Conservation (phyloP, 2,888 invertebrate species). For the Spodoptera exigua region DNA sequence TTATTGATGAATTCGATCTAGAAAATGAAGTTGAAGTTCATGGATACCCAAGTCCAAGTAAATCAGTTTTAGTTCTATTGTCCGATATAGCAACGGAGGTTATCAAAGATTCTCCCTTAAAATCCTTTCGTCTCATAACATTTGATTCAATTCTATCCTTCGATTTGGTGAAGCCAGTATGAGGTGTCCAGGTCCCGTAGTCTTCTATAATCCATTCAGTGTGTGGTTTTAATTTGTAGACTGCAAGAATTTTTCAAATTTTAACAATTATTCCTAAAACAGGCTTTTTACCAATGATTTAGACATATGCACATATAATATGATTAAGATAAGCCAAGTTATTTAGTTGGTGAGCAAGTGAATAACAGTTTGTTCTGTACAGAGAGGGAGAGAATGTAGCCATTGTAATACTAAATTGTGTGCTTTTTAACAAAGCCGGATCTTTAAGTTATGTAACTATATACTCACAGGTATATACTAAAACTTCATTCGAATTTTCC, state of each 20-base stretch:
- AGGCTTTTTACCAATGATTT: too few relatives aligned
- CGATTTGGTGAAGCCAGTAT: slow-evolving; percentile 62
- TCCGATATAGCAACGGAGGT: slow-evolving; percentile 61
- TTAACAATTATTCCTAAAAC: not conserved
- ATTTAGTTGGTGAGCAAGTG: not conserved
- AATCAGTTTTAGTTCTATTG: slow-evolving; percentile 65
- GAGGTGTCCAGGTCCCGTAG: slow-evolving; percentile 71
- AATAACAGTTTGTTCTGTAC: too few relatives aligned
- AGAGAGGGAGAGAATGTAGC: too few relatives aligned
- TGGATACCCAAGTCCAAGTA: slow-evolving; percentile 64
- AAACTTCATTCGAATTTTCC: slow-evolving; percentile 33
- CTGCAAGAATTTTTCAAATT: slow-evolving; percentile 53
- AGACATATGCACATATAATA: too few relatives aligned
- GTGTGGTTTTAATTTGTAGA: slow-evolving; percentile 68
- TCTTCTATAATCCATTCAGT: slow-evolving; percentile 66
- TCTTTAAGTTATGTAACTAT: too few relatives aligned
- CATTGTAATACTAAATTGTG: too few relatives aligned
- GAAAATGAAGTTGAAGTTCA: not conserved
- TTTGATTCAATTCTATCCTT: slow-evolving; percentile 50
- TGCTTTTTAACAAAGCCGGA: too few relatives aligned
- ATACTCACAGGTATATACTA: slow-evolving; percentile 67
- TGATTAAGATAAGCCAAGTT: too few relatives aligned
- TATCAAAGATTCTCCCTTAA: slow-evolving; percentile 59
- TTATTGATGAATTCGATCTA: not conserved
- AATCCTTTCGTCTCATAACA: slow-evolving; percentile 70